Evolutionary conservation across 2,797 vertebrate genomes (phyloP).

Genomic region (Iguana delicatissima): DNA sequence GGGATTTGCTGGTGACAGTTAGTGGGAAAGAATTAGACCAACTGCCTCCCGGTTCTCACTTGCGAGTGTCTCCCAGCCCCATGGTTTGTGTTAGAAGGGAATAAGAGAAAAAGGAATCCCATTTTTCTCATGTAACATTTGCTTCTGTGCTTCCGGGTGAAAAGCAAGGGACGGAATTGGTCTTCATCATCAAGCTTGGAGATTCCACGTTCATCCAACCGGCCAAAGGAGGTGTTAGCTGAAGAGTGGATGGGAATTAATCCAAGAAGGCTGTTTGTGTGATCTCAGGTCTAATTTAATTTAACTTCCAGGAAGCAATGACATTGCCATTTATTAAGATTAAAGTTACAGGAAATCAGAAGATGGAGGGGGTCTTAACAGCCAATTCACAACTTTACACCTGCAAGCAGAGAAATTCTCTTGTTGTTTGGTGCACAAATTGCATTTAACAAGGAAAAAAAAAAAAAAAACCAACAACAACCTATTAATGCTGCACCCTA

Average conservation of each 20-base stretch:
- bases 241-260: too few relatives aligned
- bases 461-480: neutral
- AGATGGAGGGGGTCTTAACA: neutral
- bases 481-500: neutral
- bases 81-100: neutral
- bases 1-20: neutral
- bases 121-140: neutral
- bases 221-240: neutral
- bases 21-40: neutral
- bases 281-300: neutral
- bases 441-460: neutral
- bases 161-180: neutral
- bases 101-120: neutral
- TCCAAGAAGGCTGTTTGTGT: too few relatives aligned
- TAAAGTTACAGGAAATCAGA: constrained; percentile 26
- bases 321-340: neutral
- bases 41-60: neutral
- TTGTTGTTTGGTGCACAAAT: neutral
- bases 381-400: neutral
- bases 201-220: neutral
- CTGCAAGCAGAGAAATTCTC: neutral
- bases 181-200: too few relatives aligned
- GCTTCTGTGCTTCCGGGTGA: neutral
- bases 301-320: constrained; percentile 14
- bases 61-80: neutral